Conservation (phyloP, 30 jellyfish, hydroid and myxozoan genomes). For the Chrysaora quinquecirrha region DNA sequence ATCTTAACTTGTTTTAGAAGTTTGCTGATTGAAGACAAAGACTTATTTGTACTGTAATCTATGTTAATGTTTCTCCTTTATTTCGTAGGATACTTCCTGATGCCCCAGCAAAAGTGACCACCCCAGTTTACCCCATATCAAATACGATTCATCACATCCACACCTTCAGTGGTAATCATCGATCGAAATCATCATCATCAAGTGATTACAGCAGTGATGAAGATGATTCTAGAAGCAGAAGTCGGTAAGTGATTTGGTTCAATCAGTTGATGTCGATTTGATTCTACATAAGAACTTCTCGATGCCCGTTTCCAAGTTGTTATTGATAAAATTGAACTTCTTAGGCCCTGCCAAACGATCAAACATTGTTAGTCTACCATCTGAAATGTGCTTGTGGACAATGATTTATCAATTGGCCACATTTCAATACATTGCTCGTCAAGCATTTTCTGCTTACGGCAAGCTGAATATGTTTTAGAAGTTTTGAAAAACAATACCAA, state of each 20-base stretch:
- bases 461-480: too few relatives aligned
- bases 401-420: neutral
- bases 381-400: neutral
- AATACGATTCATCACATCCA: constrained; percentile 66
- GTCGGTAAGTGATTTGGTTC: constrained; percentile 9
- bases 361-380: neutral
- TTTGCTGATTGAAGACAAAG: too few relatives aligned
- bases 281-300: too few relatives aligned
- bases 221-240: constrained; percentile 27
- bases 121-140: constrained; percentile 28
- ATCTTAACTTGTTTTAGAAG: too few relatives aligned
- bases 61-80: too few relatives aligned
- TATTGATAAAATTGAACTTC: neutral
- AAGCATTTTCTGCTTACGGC: neutral
- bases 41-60: too few relatives aligned
- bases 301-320: too few relatives aligned
- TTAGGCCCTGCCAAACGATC: neutral
- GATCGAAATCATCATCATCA: constrained; percentile 26
- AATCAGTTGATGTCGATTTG: too few relatives aligned
- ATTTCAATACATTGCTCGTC: neutral
- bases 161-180: constrained; percentile 19
- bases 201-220: constrained; percentile 53
- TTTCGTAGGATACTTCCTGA: constrained; percentile 56
- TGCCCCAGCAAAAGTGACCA: constrained; percentile 4
- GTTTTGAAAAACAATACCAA: too few relatives aligned